Evolutionary conservation across 1,140 invertebrate genomes (phyloP).

Genomic region (Drosophila albomicans): DNA sequence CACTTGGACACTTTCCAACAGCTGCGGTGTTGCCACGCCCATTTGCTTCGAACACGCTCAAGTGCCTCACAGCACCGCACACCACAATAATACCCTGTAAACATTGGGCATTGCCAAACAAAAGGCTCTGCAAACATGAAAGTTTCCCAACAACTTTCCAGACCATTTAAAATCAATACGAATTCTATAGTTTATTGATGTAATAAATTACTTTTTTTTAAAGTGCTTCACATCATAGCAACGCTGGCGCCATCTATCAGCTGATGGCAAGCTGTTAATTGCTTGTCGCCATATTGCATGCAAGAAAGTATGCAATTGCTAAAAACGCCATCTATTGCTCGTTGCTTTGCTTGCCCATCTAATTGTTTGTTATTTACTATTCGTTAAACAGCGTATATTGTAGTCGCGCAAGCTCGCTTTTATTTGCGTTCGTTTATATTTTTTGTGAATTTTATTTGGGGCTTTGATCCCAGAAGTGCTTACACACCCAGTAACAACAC

Average conservation of each 20-base stretch:
- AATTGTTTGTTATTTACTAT: background rate
- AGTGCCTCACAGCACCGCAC: background rate
- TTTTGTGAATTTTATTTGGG: conserved; percentile 13
- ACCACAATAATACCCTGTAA: conserved; percentile 7
- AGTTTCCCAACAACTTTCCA: no score
- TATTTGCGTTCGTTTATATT: conserved; percentile 29
- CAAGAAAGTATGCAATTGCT: background rate
- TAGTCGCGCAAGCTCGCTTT: background rate
- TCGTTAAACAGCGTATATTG: background rate
- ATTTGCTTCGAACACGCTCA: conserved; percentile 21
- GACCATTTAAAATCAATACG: no score
- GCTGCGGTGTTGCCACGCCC: conserved; percentile 27
- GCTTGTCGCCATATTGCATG: no score
- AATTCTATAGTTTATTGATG: no score
- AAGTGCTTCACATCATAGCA: no score
- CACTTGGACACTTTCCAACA: conserved; percentile 19
- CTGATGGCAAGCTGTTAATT: no score
- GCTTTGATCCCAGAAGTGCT: conserved; percentile 40
- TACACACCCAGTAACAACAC: conserved; percentile 7
- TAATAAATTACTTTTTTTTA: no score
- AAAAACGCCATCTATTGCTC: background rate
- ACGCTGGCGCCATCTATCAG: no score
- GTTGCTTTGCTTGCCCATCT: background rate
- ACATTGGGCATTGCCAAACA: background rate
- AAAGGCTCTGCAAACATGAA: background rate